phyloP scores from a whole-genome alignment of 2,113 vertebrate species.

The Pseudonaja textilis region DNA sequence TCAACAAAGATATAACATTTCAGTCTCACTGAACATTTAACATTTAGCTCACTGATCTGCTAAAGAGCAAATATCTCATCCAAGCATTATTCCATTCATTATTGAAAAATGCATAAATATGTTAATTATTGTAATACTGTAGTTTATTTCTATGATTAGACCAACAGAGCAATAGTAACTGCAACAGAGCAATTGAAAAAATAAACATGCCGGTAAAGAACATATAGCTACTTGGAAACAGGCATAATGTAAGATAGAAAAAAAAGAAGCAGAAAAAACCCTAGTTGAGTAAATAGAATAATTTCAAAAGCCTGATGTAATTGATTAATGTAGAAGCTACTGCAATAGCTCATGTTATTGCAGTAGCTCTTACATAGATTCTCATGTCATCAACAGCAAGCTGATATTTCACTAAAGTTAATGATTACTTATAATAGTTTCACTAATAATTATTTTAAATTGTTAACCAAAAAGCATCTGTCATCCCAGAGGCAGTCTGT shows the following conservation, averaged over 20 bases:
- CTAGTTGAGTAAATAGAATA: not conserved
- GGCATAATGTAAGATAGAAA: not conserved
- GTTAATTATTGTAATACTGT: not conserved
- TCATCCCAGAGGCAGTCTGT: not conserved
- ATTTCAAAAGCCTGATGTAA: not conserved
- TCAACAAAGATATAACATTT: not conserved
- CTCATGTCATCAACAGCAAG: not conserved
- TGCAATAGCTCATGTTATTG: not conserved
- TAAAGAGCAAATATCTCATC: not conserved
- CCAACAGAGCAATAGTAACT: not conserved
- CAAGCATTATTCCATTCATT: not conserved
- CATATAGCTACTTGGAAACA: not conserved
- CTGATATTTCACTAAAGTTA: not conserved
- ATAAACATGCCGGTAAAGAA: not conserved
- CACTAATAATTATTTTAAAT: not conserved
- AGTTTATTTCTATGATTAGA: not conserved
- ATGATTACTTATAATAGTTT: not conserved
- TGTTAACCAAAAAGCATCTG: not conserved
- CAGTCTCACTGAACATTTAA: not conserved
- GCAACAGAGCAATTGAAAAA: not conserved
- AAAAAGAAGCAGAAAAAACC: not conserved
- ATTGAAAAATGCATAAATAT: not conserved
- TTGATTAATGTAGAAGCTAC: not conserved
- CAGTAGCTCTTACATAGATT: not conserved
- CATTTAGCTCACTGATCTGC: not conserved